A percentile compares a stretch with the other conserved stretches of the same genome.
Conservation (phyloP, 2,888 invertebrate species). For the Mythimna vitellina region DNA sequence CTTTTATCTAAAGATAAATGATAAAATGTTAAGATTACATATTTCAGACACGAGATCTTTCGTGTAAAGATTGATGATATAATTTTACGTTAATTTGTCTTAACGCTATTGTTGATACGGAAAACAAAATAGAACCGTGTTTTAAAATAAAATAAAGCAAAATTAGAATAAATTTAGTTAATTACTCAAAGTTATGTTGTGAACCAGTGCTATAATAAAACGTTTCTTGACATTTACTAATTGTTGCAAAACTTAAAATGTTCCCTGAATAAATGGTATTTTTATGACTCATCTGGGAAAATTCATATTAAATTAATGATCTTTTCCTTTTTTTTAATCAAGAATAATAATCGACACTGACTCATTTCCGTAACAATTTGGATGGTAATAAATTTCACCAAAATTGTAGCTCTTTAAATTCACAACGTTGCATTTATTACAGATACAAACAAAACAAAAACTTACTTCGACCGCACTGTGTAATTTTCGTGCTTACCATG, state of each 20-base stretch:
- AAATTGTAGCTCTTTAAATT: no score
- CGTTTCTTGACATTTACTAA: slow-evolving; percentile 32
- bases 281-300: not conserved
- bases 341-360: not conserved
- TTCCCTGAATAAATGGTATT: not conserved
- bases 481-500: not conserved
- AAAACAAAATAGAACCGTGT: not conserved
- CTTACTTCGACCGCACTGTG: not conserved
- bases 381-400: not conserved
- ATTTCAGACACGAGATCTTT: not conserved
- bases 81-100: not conserved
- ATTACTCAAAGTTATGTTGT: not conserved
- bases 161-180: not conserved
- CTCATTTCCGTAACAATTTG: not conserved
- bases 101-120: no score
- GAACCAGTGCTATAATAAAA: slow-evolving; percentile 45
- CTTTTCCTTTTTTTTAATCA: not conserved
- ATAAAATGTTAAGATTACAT: not conserved
- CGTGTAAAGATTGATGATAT: no score
- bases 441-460: no score
- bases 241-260: slow-evolving; percentile 27
- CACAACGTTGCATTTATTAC: no score
- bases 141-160: not conserved
- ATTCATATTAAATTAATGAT: not conserved
- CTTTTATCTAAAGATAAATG: not conserved